Evolutionary conservation across 2,113 vertebrate species (phyloP).

Genomic region (Nycticorax nycticorax): DNA sequence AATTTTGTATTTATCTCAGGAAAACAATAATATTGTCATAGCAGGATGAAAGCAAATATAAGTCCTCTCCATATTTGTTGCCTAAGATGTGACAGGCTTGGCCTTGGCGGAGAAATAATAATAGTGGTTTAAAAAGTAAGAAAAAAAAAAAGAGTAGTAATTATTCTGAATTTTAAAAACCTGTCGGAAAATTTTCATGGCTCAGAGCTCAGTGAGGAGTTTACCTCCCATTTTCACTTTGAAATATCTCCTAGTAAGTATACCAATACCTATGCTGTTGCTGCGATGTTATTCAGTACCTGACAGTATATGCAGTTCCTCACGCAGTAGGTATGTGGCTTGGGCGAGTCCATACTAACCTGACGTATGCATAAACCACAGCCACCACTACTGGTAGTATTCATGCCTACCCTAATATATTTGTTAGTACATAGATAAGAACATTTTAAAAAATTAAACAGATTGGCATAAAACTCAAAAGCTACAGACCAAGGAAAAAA

Average conservation of each 20-base stretch:
- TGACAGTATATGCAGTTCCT: neutral
- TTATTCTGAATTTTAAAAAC: neutral
- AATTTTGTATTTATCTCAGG: neutral
- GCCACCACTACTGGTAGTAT: neutral
- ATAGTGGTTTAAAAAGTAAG: neutral
- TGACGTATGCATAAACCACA: neutral
- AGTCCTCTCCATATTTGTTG: neutral
- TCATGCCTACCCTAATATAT: neutral
- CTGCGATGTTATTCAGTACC: neutral
- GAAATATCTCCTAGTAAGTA: neutral
- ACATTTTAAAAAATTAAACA: neutral
- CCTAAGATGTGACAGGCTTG: neutral
- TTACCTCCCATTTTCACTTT: neutral
- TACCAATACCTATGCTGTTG: neutral
- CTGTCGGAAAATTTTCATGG: neutral
- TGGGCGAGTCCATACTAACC: neutral
- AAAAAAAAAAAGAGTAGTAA: neutral
- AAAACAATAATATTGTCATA: neutral
- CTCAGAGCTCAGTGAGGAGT: neutral
- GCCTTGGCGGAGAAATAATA: neutral
- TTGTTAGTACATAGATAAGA: neutral
- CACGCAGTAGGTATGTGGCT: neutral
- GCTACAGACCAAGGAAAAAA: neutral
- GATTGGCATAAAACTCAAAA: neutral
- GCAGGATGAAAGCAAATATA: neutral